Conservation (phyloP, 2,113 vertebrate genomes). For the Psittacara wagleri region DNA sequence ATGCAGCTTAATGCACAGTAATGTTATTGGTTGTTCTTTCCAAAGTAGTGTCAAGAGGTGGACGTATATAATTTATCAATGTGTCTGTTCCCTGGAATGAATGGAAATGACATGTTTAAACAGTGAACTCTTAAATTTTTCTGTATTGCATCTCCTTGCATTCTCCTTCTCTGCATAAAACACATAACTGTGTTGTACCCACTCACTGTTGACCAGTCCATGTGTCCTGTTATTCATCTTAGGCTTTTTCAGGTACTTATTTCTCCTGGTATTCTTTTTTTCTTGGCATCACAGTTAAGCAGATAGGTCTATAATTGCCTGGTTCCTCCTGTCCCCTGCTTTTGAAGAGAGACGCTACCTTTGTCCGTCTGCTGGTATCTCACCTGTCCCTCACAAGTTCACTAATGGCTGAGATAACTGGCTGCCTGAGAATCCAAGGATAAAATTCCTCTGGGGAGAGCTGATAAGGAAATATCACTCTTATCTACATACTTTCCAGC, state of each 20-base stretch:
- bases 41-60: not conserved
- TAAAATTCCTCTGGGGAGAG: not conserved
- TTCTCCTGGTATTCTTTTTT: not conserved
- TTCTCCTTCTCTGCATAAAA: not conserved
- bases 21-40: not conserved
- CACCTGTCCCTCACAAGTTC: constrained; percentile 67
- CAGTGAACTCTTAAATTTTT: not conserved
- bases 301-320: not conserved
- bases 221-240: not conserved
- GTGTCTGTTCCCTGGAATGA: not conserved
- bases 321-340: not conserved
- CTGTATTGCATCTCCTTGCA: not conserved
- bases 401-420: constrained; percentile 49
- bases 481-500: not conserved
- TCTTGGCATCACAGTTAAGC: not conserved
- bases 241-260: not conserved
- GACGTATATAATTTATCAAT: not conserved
- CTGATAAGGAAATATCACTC: constrained; percentile 32
- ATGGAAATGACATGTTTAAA: not conserved
- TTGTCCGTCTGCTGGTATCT: constrained; percentile 56
- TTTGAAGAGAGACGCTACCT: not conserved
- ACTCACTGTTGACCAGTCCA: fast-evolving
- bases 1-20: not conserved
- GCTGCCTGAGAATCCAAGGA: not conserved
- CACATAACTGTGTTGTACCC: not conserved